Conservation (phyloP, 2,113 vertebrate genomes). For the Mus spicilegus region DNA sequence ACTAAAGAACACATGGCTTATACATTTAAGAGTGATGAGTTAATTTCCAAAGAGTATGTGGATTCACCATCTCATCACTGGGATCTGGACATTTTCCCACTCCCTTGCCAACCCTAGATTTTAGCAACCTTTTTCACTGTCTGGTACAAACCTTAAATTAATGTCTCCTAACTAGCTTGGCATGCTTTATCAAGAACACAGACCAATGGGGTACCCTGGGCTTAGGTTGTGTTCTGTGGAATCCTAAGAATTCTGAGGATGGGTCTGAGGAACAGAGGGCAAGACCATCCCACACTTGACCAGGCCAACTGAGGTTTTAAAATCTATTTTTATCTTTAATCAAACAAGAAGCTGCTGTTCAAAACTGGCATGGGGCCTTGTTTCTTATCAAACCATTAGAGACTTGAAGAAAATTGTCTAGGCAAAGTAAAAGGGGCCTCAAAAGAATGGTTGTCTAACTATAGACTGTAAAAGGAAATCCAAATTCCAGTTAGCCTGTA, state of each 20-base stretch:
- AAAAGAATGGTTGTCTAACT: conserved; percentile 1
- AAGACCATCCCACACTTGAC: neutral
- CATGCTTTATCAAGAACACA: conserved; percentile 56
- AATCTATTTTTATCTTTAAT: conserved; percentile 27
- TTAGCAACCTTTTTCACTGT: conserved; percentile 7
- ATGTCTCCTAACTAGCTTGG: conserved; percentile 45
- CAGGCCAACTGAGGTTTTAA: conserved; percentile 11
- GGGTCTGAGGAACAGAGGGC: neutral
- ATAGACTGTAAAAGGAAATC: neutral
- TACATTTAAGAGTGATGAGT: conserved; percentile 35
- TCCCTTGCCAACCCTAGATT: conserved; percentile 34
- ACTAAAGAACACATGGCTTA: neutral
- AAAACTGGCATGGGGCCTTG: neutral
- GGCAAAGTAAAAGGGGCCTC: neutral
- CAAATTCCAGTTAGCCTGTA: too few species aligned
- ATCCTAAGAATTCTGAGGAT: conserved; percentile 28
- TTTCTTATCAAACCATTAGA: conserved; percentile 2
- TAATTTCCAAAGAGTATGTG: neutral
- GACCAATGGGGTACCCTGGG: neutral
- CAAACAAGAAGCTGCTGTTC: conserved; percentile 54
- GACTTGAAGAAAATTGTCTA: conserved; percentile 35
- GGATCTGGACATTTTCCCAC: conserved; percentile 1
- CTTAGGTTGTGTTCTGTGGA: neutral
- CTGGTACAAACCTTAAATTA: conserved; percentile 36
- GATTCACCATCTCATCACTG: conserved; percentile 2